These are phyloP conservation scores for Hippopotamyrus pictus DNA, from an alignment of 2,797 vertebrate species.

Conservation along the genomic window DNA sequence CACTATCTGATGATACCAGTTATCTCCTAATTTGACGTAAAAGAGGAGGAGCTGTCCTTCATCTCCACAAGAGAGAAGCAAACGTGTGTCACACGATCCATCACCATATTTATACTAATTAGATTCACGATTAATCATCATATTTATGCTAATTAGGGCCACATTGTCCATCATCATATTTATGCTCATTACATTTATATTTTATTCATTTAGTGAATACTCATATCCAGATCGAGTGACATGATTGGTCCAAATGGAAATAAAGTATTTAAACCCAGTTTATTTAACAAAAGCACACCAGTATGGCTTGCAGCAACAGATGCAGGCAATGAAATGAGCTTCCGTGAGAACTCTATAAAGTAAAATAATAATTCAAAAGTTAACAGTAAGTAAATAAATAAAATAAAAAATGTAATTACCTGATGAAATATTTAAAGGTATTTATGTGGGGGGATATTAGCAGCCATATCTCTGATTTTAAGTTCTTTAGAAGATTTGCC, in stretches of 20 bases:
- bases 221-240: neutral
- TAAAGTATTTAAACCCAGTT: neutral
- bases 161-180: neutral
- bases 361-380: neutral
- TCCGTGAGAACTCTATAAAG: neutral
- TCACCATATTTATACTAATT: neutral
- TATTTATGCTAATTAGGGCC: neutral
- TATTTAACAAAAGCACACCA: neutral
- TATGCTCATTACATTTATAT: neutral
- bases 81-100: no score
- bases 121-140: neutral
- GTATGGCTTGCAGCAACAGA: neutral
- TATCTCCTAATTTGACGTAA: constrained; percentile 58
- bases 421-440: neutral
- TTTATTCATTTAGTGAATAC: neutral
- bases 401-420: neutral
- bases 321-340: neutral
- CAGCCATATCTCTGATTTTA: neutral
- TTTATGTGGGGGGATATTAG: neutral
- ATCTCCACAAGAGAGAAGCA: neutral
- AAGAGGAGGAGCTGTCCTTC: constrained; percentile 33
- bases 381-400: neutral
- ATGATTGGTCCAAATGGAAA: neutral
- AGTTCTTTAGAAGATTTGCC: neutral
- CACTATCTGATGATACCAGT: constrained; percentile 45